Percentiles rank a stretch among this genome's conserved stretches.
These are phyloP conservation scores for Anseranas semipalmata DNA, from an alignment of 2,113 vertebrate genomes.

Conservation along the genomic window DNA sequence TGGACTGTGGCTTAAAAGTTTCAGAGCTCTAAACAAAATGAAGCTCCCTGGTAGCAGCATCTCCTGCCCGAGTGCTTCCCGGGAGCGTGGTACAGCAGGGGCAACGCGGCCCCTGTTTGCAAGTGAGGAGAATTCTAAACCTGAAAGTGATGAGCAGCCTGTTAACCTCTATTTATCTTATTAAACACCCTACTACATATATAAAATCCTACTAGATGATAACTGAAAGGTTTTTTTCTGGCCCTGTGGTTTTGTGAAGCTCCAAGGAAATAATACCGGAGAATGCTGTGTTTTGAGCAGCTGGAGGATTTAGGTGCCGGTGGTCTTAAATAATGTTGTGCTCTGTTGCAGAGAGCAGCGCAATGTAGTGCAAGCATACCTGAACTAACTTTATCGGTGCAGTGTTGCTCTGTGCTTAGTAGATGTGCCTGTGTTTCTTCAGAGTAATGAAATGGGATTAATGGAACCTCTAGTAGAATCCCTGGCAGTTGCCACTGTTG, in stretches of 20 bases:
- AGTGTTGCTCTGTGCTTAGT: background rate
- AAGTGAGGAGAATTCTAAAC: background rate
- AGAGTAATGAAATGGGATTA: background rate
- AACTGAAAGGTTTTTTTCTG: background rate
- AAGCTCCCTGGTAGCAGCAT: background rate
- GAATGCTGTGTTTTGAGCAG: background rate
- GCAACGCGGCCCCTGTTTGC: background rate
- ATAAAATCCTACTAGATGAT: background rate
- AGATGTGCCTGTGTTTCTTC: background rate
- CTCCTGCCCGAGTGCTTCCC: background rate
- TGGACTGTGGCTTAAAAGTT: background rate
- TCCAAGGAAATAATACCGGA: background rate
- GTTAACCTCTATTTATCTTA: background rate
- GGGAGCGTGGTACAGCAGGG: background rate
- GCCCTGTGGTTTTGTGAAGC: background rate
- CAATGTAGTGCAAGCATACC: background rate
- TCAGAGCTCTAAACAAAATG: background rate
- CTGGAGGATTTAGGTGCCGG: background rate
- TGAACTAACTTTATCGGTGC: background rate
- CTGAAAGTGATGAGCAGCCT: background rate
- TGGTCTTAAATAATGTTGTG: background rate
- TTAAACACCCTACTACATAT: background rate
- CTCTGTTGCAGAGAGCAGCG: rapidly evolving
- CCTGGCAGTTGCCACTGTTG: background rate
- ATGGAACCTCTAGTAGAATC: background rate